Evolutionary conservation across 2,888 invertebrate genomes (phyloP), one percentile per base, ranked within the genome.

Genomic region (Halictus ligatus): DNA sequence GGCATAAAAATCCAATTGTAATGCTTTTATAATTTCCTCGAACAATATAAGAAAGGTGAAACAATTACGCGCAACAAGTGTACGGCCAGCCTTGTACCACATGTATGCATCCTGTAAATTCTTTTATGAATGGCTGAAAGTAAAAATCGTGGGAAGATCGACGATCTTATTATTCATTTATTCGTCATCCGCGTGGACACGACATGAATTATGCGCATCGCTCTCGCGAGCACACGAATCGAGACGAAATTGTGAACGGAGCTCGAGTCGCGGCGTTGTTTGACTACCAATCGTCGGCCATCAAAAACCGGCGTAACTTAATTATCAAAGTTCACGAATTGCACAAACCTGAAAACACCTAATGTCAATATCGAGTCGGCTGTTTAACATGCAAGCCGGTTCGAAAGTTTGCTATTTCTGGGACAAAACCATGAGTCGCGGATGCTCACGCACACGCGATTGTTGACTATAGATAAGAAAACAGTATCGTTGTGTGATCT

Each of bases 101-200:
- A 76, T 81, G 78, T 35, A 35, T 35, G 35, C 15, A 75, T 67
- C 67, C 78, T 72, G 80, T 6, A 12, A 10, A 58, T 77, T 64
- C 90, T 69, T 73, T 64, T 74, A 78, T 58, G 50, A 29, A 77
- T 85, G 85, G 86, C 87, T 84, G 84, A 84, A 90, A 88, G 85
- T 76, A 76, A 71, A 88, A 88, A 89, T 86, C 80, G 86, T 89
- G 60, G 77, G 81, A 67, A 76, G 81, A 78, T 15, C 58, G n/a
- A 25, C 69, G 25, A 74, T 21, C 58, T 75, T 74, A 69, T 75
- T 80, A 74, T 71, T 50, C 50, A 46, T 54, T 60, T 78, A 74
- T 25, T 54, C 35, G 10, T 8, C 13, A 64, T 71, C 29, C 74
- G 35, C 13, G 54, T n/a, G 50, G 10, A 81, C 58, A 50, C 75